Evolutionary conservation across 1,140 invertebrate species (phyloP), one percentile per base, ranked within the genome.

Genomic region (Hesperophylax magnus): DNA sequence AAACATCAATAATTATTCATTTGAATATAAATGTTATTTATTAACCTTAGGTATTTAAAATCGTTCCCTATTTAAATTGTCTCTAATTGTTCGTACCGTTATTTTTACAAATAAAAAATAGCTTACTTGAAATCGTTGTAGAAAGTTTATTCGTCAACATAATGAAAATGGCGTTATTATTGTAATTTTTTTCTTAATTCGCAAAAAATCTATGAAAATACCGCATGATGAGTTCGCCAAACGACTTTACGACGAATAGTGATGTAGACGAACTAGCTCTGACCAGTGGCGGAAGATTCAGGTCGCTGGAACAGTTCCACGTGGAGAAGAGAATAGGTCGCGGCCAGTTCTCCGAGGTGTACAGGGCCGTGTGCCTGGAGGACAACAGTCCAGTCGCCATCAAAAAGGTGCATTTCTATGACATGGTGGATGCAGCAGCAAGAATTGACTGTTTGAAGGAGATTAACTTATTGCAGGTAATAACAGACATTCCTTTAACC

Each of bases 341-440:
- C 3, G 82, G 82, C 6, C 82, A 84, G 61, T 84, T 84, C 74
- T 84, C 82, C 7, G 82, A 84, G 77, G 82, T 84, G 1, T 84
- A 74, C 60, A 77, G 63, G 69, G 82, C 80, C 24, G 77, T 22
- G 18, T 17, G 18, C 7, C 24, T 72, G 8, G 39, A 77, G 8
- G 75, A 81, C 53, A 60, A 75, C n/a, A 72, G 18, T 65, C 20
- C 22, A 14, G 82, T 84, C 5, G 82, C 82, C 4, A 81, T 84
- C 7, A 84, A 84, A 52, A 84, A 84, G 39, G 58, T 84, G 11
- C 74, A 81, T 31, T 84, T 84, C 71, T 84, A 81, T 39, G 80
- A 84, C 53, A 84, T 84, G 82, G 80, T 81, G 17, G 82, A 84
- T 31, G 53, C 77, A 1, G 75, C 77, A 8, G 78, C 82, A 6